phyloP scores from a whole-genome alignment of 1,140 invertebrate species.

The Ericerus pela region DNA sequence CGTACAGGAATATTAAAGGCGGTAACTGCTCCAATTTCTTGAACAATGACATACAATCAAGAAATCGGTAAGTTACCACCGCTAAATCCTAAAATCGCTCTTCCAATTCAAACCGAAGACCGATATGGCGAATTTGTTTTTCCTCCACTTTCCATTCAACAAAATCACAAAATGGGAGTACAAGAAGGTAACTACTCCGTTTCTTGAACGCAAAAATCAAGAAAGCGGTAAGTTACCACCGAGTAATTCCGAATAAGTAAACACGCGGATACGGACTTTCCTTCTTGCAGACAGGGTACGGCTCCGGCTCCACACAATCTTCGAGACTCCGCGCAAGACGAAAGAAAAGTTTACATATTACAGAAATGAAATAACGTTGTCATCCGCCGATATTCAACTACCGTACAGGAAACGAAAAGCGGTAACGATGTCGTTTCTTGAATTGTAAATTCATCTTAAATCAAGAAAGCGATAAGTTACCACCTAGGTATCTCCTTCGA shows the following conservation, averaged over 20 bases:
- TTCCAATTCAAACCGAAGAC: too few relatives aligned
- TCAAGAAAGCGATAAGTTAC: slow-evolving; percentile 12
- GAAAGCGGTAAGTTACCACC: slow-evolving; percentile 9
- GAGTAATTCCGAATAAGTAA: slow-evolving; percentile 2
- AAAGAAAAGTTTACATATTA: too few relatives aligned
- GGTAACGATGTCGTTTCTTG: slow-evolving; percentile 7
- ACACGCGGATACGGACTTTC: neutral
- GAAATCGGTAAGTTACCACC: slow-evolving; percentile 11
- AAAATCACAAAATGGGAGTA: neutral
- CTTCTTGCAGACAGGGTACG: neutral
- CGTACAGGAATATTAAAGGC: neutral
- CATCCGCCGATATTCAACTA: neutral
- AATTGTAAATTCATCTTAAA: neutral
- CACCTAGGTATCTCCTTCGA: slow-evolving; percentile 1
- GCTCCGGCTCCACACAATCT: too few relatives aligned
- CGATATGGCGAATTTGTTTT: too few relatives aligned
- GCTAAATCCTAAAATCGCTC: neutral
- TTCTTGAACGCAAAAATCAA: slow-evolving; percentile 9
- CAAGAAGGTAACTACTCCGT: slow-evolving; percentile 3
- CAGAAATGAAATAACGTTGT: neutral
- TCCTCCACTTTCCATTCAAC: too few relatives aligned
- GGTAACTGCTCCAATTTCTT: slow-evolving; percentile 9
- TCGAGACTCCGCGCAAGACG: too few relatives aligned
- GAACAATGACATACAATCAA: neutral
- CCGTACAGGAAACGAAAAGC: slow-evolving; percentile 4